Percentiles rank a stretch among this genome's conserved stretches.
Evolutionary conservation across 2,797 vertebrate species (phyloP).

Genomic region (Lutjanus campechanus): DNA sequence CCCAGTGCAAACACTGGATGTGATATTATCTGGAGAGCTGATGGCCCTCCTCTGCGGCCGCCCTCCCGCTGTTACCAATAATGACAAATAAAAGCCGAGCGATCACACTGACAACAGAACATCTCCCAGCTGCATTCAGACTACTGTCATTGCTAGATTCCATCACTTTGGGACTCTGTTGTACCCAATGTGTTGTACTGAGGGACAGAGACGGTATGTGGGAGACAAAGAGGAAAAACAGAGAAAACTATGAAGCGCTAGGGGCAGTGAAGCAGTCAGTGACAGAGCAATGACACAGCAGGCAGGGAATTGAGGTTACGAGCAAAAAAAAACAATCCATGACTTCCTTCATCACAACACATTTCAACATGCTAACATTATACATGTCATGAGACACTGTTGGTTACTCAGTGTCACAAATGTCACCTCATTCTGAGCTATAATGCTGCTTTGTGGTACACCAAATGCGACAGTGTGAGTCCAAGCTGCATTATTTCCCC

Average conservation of each 20-base stretch:
- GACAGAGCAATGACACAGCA: background rate
- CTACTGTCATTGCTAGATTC: constrained; percentile 26
- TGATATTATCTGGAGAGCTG: constrained; percentile 4
- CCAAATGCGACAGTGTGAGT: background rate
- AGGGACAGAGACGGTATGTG: constrained; percentile 2
- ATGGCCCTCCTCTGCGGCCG: constrained; percentile 1
- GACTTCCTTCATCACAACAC: background rate
- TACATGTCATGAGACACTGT: background rate
- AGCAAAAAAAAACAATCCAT: background rate
- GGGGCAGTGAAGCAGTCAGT: constrained; percentile 18
- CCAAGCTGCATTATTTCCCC: background rate
- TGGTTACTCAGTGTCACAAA: constrained; percentile 1
- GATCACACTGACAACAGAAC: constrained; percentile 15
- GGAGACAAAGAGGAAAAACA: background rate
- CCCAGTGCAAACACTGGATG: background rate
- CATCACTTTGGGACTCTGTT: constrained; percentile 7
- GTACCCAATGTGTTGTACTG: background rate
- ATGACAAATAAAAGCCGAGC: constrained; percentile 39
- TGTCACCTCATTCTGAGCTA: constrained; percentile 16
- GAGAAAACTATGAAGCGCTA: background rate
- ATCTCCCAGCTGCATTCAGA: constrained; percentile 33
- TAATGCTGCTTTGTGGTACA: constrained; percentile 1
- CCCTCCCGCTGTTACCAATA: constrained; percentile 22
- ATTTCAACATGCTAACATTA: background rate
- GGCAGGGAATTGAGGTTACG: background rate